Evolutionary conservation across 1,140 invertebrate genomes (phyloP).

Genomic region (Achatina immaculata): DNA sequence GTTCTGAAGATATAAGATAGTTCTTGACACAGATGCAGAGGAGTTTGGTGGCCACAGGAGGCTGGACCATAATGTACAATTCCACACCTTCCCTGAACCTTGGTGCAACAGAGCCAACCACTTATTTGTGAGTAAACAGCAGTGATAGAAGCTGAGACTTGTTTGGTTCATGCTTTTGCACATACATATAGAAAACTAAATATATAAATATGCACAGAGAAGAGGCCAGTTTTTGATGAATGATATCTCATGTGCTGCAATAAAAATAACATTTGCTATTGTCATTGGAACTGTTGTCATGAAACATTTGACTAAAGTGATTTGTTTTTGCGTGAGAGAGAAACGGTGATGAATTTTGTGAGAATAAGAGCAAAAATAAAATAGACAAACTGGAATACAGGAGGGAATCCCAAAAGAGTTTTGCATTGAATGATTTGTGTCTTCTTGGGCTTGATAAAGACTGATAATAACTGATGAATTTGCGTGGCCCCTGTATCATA

Average conservation of each 20-base stretch:
- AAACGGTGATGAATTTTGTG: background rate
- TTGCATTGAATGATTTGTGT: too few species aligned
- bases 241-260: conserved; percentile 17
- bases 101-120: conserved; percentile 60
- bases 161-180: background rate
- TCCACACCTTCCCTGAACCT: conserved; percentile 74
- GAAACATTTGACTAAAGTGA: background rate
- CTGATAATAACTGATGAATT: too few species aligned
- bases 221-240: background rate
- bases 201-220: background rate
- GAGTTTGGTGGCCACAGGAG: conserved; percentile 86
- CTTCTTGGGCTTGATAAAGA: too few species aligned
- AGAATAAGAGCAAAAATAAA: background rate
- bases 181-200: background rate
- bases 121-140: conserved; percentile 61
- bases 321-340: too few species aligned
- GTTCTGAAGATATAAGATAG: conserved; percentile 78
- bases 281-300: background rate
- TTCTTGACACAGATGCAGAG: conserved; percentile 85
- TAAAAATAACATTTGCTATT: background rate
- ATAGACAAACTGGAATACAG: too few species aligned
- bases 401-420: too few species aligned
- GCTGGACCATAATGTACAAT: conserved; percentile 80
- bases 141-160: background rate
- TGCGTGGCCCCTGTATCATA: too few species aligned